Evolutionary conservation across 1,140 invertebrate genomes (phyloP).

Genomic region (Drosophila kikkawai): DNA sequence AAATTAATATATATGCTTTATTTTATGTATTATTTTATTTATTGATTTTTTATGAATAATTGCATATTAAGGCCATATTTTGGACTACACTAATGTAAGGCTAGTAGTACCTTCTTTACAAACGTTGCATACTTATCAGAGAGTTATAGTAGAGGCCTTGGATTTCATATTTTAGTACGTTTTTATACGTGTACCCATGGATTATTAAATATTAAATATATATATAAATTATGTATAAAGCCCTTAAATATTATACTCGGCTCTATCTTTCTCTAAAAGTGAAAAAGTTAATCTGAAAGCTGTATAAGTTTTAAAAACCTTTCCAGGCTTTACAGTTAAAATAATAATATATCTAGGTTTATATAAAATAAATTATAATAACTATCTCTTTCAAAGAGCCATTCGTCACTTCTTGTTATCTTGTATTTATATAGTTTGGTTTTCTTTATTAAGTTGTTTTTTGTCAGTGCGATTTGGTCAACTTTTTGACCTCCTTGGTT

Average conservation of each 20-base stretch:
- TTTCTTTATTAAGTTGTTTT: neutral
- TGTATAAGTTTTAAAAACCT: no score
- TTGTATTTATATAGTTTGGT: neutral
- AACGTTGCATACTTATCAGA: constrained; percentile 5
- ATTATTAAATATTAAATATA: neutral
- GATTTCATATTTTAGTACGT: no score
- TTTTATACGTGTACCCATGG: neutral
- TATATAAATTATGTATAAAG: no score
- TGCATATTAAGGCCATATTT: neutral
- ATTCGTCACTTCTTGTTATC: neutral
- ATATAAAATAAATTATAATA: no score
- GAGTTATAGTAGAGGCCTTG: neutral
- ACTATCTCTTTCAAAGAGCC: no score
- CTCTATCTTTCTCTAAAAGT: no score
- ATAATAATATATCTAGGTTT: no score
- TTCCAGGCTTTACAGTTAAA: no score
- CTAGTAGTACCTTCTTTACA: neutral
- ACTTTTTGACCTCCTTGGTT: constrained; percentile 79
- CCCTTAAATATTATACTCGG: no score
- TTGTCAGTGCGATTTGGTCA: constrained; percentile 54
- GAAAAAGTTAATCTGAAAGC: no score
- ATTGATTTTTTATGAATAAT: neutral
- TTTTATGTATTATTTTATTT: neutral
- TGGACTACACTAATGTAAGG: no score
- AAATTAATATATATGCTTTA: neutral